Evolutionary conservation across 2,888 invertebrate genomes (phyloP), one percentile per base, ranked within the genome.

Genomic region (Theretra japonica): DNA sequence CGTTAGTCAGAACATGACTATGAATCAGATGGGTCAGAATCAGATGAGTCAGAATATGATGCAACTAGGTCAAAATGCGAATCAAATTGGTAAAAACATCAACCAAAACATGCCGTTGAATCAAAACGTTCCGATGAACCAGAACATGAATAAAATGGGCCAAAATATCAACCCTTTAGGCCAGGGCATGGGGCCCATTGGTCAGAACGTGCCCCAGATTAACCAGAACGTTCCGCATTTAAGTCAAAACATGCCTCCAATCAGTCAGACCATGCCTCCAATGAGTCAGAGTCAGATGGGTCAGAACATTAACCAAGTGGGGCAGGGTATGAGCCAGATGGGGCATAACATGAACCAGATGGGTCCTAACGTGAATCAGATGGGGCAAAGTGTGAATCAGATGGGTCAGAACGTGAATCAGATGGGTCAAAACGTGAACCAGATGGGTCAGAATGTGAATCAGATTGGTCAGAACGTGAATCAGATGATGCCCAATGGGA

Each of bases 401-500:
- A 79, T 86, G 78, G 77, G 77, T 6, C 84, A 82, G 41, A 80
- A 78, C 41, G 69, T 72, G 15, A 85, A 83, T 23, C 84, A 84
- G 21, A 79, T 86, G 78, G 77, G 77, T 6, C 84, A 82, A 30
- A 80, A 78, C 41, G 69, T 72, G 15, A 85, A 83, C 23, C 84
- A 84, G 21, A 79, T 86, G 78, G 77, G 77, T 6, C 84, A 82
- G 41, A 80, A 78, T 30, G 69, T 72, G 15, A 85, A 83, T 23
- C 84, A 84, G 21, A 79, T 86, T 78, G 77, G 77, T 6, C 84
- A 82, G 41, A 80, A 78, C 41, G 69, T 72, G 7, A 79, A 79
- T 68, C 87, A 86, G 72, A 86, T 85, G 79, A 83, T 91, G 75
- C 86, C 89, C 0, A 93, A 93, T 60, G 91, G 92, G 0, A 88